Evolutionary conservation across 2,113 vertebrate genomes (phyloP).

Genomic region (Pluvialis apricaria): DNA sequence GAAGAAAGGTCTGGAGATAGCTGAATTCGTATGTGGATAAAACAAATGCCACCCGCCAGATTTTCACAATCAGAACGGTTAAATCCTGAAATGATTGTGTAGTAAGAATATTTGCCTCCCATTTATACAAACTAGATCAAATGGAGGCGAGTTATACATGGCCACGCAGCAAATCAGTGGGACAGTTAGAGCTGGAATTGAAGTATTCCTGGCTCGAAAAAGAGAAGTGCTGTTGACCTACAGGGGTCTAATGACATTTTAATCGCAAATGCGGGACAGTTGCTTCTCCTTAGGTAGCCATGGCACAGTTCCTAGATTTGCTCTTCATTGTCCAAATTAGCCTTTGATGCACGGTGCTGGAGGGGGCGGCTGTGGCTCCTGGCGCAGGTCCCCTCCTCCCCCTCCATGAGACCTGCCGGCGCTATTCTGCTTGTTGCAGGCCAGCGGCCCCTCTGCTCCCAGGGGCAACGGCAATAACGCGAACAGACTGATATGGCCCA

Average conservation of each 20-base stretch:
- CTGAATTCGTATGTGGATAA: neutral
- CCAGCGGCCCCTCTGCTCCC: neutral
- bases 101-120: neutral
- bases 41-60: neutral
- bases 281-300: conserved; percentile 23
- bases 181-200: neutral
- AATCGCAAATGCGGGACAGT: conserved; percentile 10
- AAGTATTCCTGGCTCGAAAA: neutral
- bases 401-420: neutral
- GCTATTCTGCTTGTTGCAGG: neutral
- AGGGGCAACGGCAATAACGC: no score
- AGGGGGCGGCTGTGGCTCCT: neutral
- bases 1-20: neutral
- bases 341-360: neutral
- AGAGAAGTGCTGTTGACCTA: neutral
- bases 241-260: conserved; percentile 36
- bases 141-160: neutral
- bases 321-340: neutral
- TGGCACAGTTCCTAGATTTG: conserved; percentile 18
- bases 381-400: neutral
- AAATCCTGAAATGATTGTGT: neutral
- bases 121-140: neutral
- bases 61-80: neutral
- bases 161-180: neutral
- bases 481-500: neutral